These are phyloP conservation scores for Eudyptes chrysolophus DNA, from an alignment of 2,113 vertebrate genomes.

Conservation along the genomic window DNA sequence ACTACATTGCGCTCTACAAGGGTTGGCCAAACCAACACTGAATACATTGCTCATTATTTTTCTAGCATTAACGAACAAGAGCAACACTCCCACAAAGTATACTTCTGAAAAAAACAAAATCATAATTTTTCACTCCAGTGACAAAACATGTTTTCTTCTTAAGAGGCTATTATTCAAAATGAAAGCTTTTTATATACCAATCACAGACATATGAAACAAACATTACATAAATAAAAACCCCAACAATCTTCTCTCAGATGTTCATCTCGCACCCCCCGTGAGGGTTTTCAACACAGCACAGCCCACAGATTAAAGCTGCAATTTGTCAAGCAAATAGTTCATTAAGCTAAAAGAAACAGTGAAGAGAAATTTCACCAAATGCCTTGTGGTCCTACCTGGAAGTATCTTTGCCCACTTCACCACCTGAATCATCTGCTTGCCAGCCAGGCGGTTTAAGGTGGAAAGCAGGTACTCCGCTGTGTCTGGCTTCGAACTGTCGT, in stretches of 20 bases:
- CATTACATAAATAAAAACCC: background rate
- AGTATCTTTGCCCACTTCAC: conserved; percentile 99
- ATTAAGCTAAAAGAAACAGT: background rate
- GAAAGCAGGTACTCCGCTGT: conserved; percentile 94
- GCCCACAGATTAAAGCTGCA: background rate
- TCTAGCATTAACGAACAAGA: background rate
- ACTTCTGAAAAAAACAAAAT: background rate
- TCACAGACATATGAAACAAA: background rate
- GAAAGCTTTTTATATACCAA: background rate
- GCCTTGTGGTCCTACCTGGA: conserved; percentile 83
- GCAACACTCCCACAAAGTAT: background rate
- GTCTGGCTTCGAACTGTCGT: conserved; percentile 90
- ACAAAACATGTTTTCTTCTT: background rate
- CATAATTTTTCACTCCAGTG: background rate
- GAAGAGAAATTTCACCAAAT: background rate
- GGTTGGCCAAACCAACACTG: background rate
- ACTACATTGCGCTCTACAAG: background rate
- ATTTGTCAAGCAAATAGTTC: background rate
- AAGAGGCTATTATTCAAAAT: background rate
- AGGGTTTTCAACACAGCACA: background rate
- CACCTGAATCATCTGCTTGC: conserved; percentile 98
- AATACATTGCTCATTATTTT: background rate
- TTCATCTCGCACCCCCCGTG: background rate
- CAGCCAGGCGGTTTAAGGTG: conserved; percentile 94
- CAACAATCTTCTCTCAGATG: background rate